Evolutionary conservation across 2,888 invertebrate species (phyloP), one percentile per base, ranked within the genome.

Genomic region (Odontomyia ornata): DNA sequence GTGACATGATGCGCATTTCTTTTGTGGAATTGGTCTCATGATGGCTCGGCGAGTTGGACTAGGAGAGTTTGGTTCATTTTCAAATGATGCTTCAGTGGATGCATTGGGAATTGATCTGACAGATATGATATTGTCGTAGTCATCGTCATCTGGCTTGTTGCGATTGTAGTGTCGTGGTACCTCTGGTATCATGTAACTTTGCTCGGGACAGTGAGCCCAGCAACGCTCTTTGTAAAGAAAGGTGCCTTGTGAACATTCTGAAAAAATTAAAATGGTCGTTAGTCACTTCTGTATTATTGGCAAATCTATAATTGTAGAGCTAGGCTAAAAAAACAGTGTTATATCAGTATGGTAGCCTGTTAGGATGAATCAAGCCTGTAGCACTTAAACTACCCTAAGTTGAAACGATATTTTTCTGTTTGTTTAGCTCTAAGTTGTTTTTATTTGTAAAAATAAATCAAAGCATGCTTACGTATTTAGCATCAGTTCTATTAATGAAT

Each of bases 201-300:
- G 84, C 60, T 79, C 79, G 0, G 87, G 87, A 65, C 87, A 87
- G 28, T 81, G 80, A 28, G 83, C 82, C 69, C 83, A 87, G 80
- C 87, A 87, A 65, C 82, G 83, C 30, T 84, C 85, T 76, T 83
- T 80, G 64, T 82, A 86, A 43, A 84, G 81, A 78, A 82, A 84
- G 0, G 85, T 83, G 7, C 83, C 81, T 28, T 83, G 83, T 52
- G 81, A 80, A 80, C 87, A 87, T 77, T 83, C 87, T 87, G 79
- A 52, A 71, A 69, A n/a, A n/a, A n/a, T n/a, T n/a, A n/a, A n/a
- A n/a, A n/a, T n/a, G n/a, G n/a, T n/a, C n/a, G n/a, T n/a, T n/a
- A n/a, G n/a, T n/a, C n/a, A n/a, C n/a, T n/a, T n/a, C n/a, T n/a
- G n/a, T n/a, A n/a, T n/a, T n/a, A n/a, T n/a, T n/a, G n/a, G n/a